These are phyloP conservation scores for Lysandra bellargus DNA, from an alignment of 2,888 invertebrate genomes.

Conservation along the genomic window DNA sequence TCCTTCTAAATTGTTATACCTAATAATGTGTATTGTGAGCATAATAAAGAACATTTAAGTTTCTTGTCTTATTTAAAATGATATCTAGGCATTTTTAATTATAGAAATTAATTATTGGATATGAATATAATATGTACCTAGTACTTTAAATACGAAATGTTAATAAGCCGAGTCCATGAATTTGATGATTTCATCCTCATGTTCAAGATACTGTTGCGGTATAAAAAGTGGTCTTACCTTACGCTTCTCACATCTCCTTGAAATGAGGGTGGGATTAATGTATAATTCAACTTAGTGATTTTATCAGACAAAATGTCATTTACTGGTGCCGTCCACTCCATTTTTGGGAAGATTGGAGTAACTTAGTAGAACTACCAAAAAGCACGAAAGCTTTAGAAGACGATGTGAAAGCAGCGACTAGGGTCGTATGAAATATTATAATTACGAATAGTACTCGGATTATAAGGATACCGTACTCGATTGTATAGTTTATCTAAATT, in stretches of 20 bases:
- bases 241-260: conserved; percentile 51
- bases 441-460: not conserved
- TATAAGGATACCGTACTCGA: not conserved
- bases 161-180: not conserved
- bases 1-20: too few species aligned
- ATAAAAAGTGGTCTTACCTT: conserved; percentile 47
- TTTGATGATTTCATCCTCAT: not conserved
- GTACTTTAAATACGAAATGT: not conserved
- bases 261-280: conserved; percentile 55
- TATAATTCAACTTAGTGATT: conserved; percentile 55
- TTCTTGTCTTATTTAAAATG: too few species aligned
- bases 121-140: too few species aligned
- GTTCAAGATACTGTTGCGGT: not conserved
- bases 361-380: not conserved
- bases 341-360: conserved; percentile 37
- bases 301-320: conserved; percentile 55
- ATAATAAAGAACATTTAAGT: too few species aligned
- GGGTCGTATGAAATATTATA: not conserved
- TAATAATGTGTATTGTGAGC: too few species aligned
- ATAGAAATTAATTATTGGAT: not conserved
- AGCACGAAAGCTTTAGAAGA: not conserved
- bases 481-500: not conserved
- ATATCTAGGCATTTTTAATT: too few species aligned
- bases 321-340: conserved; percentile 51
- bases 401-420: not conserved